Conservation (phyloP, 1,140 invertebrate genomes). For the Listronotus oregonensis region DNA sequence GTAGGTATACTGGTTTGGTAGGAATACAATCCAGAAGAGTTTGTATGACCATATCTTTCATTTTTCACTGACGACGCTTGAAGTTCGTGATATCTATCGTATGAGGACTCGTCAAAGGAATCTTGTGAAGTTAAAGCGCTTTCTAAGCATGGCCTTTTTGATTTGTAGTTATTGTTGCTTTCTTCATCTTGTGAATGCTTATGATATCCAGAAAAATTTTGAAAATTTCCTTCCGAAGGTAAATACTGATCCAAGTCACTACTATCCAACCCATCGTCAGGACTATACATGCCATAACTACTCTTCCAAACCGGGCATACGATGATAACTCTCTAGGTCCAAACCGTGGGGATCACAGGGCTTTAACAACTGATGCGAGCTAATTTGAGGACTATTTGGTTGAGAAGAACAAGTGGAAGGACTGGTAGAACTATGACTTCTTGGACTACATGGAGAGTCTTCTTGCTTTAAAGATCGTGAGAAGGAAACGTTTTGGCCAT, state of each 20-base stretch:
- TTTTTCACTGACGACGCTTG: constrained; percentile 53
- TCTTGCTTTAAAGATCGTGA: constrained; percentile 51
- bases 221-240: constrained; percentile 46
- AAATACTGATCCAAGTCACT: constrained; percentile 72
- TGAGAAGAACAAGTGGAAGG: constrained; percentile 53
- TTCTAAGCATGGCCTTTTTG: constrained; percentile 57
- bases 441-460: constrained; percentile 52
- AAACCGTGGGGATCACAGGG: constrained; percentile 40
- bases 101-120: constrained; percentile 51
- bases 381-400: constrained; percentile 50
- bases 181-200: constrained; percentile 54
- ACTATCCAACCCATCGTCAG: constrained; percentile 64
- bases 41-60: constrained; percentile 43
- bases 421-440: constrained; percentile 51
- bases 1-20: constrained; percentile 42
- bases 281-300: constrained; percentile 40
- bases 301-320: constrained; percentile 48
- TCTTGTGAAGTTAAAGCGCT: constrained; percentile 43
- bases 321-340: constrained; percentile 43
- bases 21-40: constrained; percentile 38
- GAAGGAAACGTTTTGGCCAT: constrained; percentile 46
- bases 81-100: constrained; percentile 59
- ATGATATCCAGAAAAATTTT: constrained; percentile 30
- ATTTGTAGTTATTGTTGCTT: constrained; percentile 52
- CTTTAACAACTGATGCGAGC: constrained; percentile 37